A percentile compares a stretch with the other conserved stretches of the same genome.
Evolutionary conservation across 2,888 invertebrate genomes (phyloP).

Genomic region (Athalia rosae): DNA sequence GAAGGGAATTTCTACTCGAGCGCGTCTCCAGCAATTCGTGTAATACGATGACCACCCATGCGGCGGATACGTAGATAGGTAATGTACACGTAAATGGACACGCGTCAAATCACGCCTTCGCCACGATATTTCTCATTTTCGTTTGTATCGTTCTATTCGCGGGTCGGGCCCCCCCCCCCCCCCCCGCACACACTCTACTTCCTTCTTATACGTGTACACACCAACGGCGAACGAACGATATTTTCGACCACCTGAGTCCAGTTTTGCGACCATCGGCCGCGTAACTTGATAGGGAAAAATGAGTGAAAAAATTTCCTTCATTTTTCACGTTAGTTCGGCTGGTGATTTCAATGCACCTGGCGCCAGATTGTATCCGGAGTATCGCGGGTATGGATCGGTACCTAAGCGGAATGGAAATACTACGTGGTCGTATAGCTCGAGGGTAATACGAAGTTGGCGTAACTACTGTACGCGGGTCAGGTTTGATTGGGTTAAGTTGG

Average conservation of each 20-base stretch:
- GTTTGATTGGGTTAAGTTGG: neutral
- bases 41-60: slow-evolving; percentile 34
- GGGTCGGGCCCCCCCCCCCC: too few species aligned
- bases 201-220: too few species aligned
- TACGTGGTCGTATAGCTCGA: too few species aligned
- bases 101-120: neutral
- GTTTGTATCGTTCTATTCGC: too few species aligned
- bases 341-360: neutral
- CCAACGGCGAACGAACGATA: too few species aligned
- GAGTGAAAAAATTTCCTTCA: slow-evolving; percentile 21
- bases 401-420: too few species aligned
- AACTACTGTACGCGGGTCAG: slow-evolving; percentile 1
- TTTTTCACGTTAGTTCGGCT: neutral
- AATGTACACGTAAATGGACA: neutral
- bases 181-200: too few species aligned
- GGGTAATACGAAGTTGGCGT: neutral
- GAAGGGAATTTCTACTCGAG: slow-evolving; percentile 47
- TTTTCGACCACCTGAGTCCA: too few species aligned
- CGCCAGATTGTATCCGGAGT: too few species aligned
- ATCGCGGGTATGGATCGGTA: neutral
- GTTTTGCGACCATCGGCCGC: too few species aligned
- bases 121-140: neutral
- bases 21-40: slow-evolving; percentile 55
- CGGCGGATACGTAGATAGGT: neutral
- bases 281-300: neutral